Conservation (phyloP, 92 coral and sea anemone species). For the Porites divaricata region DNA sequence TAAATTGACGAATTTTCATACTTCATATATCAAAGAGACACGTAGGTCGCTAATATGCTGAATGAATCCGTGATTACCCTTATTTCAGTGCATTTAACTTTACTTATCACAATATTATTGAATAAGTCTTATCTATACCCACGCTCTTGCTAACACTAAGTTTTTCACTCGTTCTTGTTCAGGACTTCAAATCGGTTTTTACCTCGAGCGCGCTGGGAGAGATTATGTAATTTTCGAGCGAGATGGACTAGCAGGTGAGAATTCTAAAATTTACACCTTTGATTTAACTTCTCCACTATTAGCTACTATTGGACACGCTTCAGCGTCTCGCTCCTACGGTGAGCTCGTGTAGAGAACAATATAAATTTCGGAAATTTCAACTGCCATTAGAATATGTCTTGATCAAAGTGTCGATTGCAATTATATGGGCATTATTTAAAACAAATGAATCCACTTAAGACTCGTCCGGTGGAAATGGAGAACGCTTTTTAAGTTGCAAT, state of each 20-base stretch:
- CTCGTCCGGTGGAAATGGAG: background rate
- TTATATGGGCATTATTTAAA: background rate
- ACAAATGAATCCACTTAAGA: background rate
- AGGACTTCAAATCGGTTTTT: conserved; percentile 95
- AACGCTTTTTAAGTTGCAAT: background rate
- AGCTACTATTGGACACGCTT: too few species aligned
- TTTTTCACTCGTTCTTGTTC: background rate
- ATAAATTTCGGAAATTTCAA: background rate
- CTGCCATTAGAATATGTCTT: background rate
- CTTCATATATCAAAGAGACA: background rate
- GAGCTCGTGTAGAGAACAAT: background rate
- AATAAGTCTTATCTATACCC: background rate
- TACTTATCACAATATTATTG: background rate
- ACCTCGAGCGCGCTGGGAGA: conserved; percentile 83
- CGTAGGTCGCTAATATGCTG: too few species aligned
- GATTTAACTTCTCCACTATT: too few species aligned
- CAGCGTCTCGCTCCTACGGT: too few species aligned
- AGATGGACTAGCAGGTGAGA: conserved; percentile 78
- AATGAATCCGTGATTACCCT: background rate
- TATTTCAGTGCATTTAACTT: background rate
- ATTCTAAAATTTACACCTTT: too few species aligned
- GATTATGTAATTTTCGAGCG: conserved; percentile 87
- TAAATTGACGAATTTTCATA: background rate
- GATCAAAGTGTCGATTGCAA: background rate
- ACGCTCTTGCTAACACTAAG: background rate